A percentile compares a stretch with the other conserved stretches of the same genome.
Conservation (phyloP, 2,888 invertebrate genomes). For the Lysandra coridon region DNA sequence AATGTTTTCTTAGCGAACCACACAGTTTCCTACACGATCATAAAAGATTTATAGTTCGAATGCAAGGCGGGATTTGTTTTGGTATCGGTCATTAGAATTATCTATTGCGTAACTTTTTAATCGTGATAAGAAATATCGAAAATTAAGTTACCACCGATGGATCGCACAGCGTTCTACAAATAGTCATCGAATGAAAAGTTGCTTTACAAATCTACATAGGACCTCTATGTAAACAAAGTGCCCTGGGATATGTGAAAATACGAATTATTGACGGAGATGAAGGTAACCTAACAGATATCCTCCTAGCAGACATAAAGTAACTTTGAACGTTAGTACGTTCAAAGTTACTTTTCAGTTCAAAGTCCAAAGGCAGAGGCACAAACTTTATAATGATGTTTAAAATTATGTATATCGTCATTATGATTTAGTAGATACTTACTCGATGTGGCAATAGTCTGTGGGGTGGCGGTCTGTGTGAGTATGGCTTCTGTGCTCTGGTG, state of each 20-base stretch:
- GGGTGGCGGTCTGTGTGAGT: conserved; percentile 65
- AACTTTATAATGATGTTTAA: too few relatives aligned
- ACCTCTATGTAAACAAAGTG: background rate
- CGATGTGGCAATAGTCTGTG: conserved; percentile 66
- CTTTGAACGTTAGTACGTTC: too few relatives aligned
- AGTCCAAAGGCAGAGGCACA: too few relatives aligned
- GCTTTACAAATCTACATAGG: background rate
- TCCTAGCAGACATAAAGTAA: too few relatives aligned
- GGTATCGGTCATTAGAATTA: conserved; percentile 18
- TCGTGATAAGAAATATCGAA: background rate
- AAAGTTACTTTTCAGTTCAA: too few relatives aligned
- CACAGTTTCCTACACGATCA: conserved; percentile 28
- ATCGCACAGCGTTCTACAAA: background rate
- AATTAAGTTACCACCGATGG: background rate
- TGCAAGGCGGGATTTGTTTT: conserved; percentile 20
- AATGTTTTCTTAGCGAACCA: conserved; percentile 38
- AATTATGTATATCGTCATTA: too few relatives aligned
- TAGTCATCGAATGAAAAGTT: background rate
- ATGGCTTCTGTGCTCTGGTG: conserved; percentile 77
- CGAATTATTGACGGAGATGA: too few relatives aligned
- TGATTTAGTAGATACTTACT: conserved; percentile 48
- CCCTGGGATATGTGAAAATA: background rate
- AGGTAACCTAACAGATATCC: too few relatives aligned
- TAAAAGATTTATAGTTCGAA: conserved; percentile 31
- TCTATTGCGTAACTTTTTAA: background rate